Evolutionary conservation across 2,797 vertebrate species (phyloP).

Genomic region (Pangasius mekongensis): DNA sequence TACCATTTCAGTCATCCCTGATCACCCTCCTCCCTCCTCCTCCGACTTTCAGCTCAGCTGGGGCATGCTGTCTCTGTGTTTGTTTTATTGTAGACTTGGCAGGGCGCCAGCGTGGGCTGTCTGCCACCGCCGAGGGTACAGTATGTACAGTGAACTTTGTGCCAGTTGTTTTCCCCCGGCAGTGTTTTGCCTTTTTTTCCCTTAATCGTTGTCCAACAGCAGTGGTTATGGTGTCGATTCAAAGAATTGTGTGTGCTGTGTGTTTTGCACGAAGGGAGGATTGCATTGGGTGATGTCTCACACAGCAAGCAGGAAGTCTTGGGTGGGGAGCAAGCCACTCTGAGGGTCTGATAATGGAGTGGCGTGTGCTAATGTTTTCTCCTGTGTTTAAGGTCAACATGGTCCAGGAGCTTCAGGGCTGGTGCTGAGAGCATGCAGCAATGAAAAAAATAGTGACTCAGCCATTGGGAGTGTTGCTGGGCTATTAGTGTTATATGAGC

Average conservation of each 20-base stretch:
- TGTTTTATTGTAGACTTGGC: constrained; percentile 87
- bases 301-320: constrained; percentile 38
- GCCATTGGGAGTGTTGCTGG: constrained; percentile 54
- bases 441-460: constrained; percentile 55
- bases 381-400: constrained; percentile 56
- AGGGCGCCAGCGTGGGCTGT: constrained; percentile 82
- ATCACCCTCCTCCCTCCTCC: constrained; percentile 38
- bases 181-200: constrained; percentile 58
- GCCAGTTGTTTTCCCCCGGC: constrained; percentile 80
- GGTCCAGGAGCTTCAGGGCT: constrained; percentile 43
- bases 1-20: constrained; percentile 53
- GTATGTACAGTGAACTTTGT: constrained; percentile 94
- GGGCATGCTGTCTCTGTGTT: constrained; percentile 75
- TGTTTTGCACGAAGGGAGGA: constrained; percentile 52
- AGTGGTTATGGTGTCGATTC: constrained; percentile 71
- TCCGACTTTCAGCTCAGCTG: constrained; percentile 58
- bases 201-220: constrained; percentile 70
- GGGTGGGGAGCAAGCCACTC: constrained; percentile 10
- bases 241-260: constrained; percentile 53
- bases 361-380: constrained; percentile 35
- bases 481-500: constrained; percentile 62
- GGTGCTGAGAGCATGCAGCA: constrained; percentile 36
- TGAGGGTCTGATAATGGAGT: constrained; percentile 32
- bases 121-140: constrained; percentile 92
- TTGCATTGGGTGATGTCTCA: constrained; percentile 46